Base-by-base conservation (phyloP, 2,888 invertebrate genomes). In the Chymomyza fuscimana region DNA sequence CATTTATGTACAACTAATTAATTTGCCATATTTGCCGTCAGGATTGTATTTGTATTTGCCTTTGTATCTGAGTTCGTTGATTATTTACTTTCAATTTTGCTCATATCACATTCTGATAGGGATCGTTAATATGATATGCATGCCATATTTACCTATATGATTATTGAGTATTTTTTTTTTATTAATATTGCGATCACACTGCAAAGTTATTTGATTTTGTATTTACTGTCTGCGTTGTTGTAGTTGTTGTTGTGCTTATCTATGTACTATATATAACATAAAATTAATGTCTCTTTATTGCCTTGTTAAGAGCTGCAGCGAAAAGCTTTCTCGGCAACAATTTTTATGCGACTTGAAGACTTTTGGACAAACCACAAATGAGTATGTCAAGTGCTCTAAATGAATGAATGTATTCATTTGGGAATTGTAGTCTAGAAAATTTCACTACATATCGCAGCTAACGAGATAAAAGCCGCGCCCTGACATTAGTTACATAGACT, bases 1-100 rank as follows among this genome's bases (percentile, higher is more conserved):
- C 86, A 77, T 81, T 82, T 81, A 75, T 78, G 82, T 86, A 77
- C 79, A 82, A 86, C 85, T 81, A 86, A 86, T 86, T 86, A 86
- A 86, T 87, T 85, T 85, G 81, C 80, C 77, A 87, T 82, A 85
- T 85, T 56, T 66, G 25, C 50, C 59, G 66, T 67, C 56, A 73
- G 77, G 78, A 81, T 81, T 77, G 78, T 75, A 69, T 81, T 80
- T 77, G 79, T 54, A 68, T 51, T 59, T 60, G n/a, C 62, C 46
- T 36, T 63, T 56, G 67, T 68, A 54, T 25, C 19, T 12, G 58
- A 54, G 16, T 12, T 16, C 52, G 19, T 64, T 70, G 68, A 70
- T 76, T 83, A 82, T 83, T 83, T 80, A 81, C 83, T 77, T 83
- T 86, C 83, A 81, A 83, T 83, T 83, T 83, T 84, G 73, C 78